Evolutionary conservation across 2,113 vertebrate genomes (phyloP), one percentile per base, ranked within the genome.

Genomic region (Percopsis transmontana): DNA sequence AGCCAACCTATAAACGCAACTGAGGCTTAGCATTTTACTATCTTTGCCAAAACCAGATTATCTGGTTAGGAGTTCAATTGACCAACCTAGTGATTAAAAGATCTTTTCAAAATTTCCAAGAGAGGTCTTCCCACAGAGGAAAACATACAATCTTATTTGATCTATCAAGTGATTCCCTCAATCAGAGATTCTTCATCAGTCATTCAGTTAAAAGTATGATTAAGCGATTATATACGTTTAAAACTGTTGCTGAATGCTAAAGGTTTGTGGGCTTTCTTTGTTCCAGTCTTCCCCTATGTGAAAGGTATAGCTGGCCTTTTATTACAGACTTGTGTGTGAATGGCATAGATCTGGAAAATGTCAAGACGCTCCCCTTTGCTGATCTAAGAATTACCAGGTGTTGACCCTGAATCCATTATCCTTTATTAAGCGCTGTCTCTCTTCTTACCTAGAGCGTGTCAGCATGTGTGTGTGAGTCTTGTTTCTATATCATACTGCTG

Each of bases 371-470:
- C 72, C 72, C 72, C 70, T 78, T 76, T 70, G 66, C 74, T 76
- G 65, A 83, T 80, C 67, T 87, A 82, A 79, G 81, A 75, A 78
- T 88, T 86, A 85, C 81, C 87, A 91, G 90, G 87, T 91, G 89
- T 87, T 87, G 83, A 88, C 85, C 89, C 80, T 72, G 77, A 88
- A 90, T 87, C 79, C 85, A 89, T 90, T 89, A 87, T 79, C 81
- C 77, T 68, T 75, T 82, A 87, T 87, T 85, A 89, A 48, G 77
- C 70, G 66, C 51, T 76, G 83, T 80, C 85, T 80, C 67, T 85
- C 70, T 63, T 73, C 57, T 67, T 54, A 62, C 33, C 58, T 21
- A 24, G 16, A 19, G 14, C 16, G 47, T 63, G 39, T 53, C 27
- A 57, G 47, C 42, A 38, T 18, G 27, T 24, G 53, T 19, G 39